phyloP scores from a whole-genome alignment of 2,113 vertebrate species.

The Tapirus terrestris region DNA sequence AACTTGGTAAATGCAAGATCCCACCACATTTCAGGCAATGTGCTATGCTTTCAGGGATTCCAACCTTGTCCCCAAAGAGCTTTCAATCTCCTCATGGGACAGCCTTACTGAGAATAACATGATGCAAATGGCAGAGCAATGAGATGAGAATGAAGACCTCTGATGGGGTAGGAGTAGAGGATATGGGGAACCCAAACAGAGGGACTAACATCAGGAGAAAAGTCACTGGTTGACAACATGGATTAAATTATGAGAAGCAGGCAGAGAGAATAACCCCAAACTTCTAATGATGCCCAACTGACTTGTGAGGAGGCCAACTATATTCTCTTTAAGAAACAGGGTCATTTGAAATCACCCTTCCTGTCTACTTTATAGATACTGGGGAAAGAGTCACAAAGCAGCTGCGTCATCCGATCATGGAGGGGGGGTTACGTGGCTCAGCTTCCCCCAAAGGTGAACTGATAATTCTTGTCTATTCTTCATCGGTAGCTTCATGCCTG shows the following conservation, averaged over 20 bases:
- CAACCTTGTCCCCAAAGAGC: not conserved
- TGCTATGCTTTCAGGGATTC: not conserved
- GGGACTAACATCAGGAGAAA: not conserved
- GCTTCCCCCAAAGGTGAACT: not conserved
- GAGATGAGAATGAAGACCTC: not conserved
- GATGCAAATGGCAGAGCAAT: not conserved
- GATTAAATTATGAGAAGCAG: not conserved
- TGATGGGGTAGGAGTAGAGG: not conserved
- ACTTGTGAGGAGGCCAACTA: not conserved
- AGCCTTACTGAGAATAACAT: not conserved
- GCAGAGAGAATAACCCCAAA: not conserved
- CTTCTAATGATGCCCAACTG: not conserved
- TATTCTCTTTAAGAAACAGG: not conserved
- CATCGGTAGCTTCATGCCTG: not conserved
- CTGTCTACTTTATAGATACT: not conserved
- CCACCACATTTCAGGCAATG: not conserved
- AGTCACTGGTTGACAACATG: not conserved
- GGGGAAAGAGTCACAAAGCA: not conserved
- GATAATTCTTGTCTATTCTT: not conserved
- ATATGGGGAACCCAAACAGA: not conserved
- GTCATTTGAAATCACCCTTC: slow-evolving; percentile 9
- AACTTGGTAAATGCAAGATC: not conserved
- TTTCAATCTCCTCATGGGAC: not conserved
- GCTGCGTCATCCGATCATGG: not conserved
- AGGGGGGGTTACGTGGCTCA: not conserved